Percentiles rank a stretch among this genome's conserved stretches.
Evolutionary conservation across 2,888 invertebrate species (phyloP).

Genomic region (Mythimna impura): DNA sequence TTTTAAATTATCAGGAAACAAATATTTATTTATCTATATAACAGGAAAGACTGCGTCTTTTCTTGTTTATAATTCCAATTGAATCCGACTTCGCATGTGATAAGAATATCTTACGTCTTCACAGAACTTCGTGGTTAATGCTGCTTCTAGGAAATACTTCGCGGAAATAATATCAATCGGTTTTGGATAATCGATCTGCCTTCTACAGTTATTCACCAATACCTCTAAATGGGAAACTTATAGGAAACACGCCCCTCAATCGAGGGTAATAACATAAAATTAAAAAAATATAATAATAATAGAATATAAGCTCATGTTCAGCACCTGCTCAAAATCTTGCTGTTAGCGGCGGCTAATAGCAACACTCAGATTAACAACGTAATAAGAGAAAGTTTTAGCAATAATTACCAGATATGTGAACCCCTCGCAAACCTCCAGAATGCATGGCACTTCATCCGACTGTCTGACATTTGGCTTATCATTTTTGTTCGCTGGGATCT

Average conservation of each 20-base stretch:
- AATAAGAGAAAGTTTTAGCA: conserved; percentile 41
- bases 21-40: conserved; percentile 12
- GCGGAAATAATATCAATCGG: background rate
- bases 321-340: background rate
- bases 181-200: conserved; percentile 1
- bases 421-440: conserved; percentile 92
- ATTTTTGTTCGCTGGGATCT: conserved; percentile 88
- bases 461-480: conserved; percentile 78
- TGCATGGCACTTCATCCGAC: conserved; percentile 79
- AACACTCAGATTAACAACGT: background rate
- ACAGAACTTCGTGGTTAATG: conserved; percentile 13
- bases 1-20: conserved; percentile 8
- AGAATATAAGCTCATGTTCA: background rate
- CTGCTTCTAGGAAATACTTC: conserved; percentile 5
- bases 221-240: background rate
- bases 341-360: background rate
- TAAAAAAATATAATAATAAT: background rate
- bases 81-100: conserved; percentile 9
- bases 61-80: conserved; percentile 26
- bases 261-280: background rate
- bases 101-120: conserved; percentile 11
- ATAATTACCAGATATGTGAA: conserved; percentile 91
- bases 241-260: no score
- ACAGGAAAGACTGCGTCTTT: conserved; percentile 30
- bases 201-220: background rate